Conservation (phyloP, 2,797 vertebrate species). For the Artibeus lituratus region DNA sequence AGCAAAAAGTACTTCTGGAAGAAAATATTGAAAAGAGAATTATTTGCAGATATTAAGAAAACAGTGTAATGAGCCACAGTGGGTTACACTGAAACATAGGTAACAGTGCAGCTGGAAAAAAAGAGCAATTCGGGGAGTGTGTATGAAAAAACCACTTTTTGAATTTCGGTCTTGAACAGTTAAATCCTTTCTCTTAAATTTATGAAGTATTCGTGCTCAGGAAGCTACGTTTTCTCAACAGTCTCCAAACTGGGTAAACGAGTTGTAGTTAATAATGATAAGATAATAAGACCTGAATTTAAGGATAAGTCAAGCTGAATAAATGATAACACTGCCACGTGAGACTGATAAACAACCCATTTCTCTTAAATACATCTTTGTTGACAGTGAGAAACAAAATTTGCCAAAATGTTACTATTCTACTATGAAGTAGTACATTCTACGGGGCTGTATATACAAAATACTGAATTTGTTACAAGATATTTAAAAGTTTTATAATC, state of each 20-base stretch:
- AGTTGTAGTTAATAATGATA: neutral
- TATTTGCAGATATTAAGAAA: slow-evolving; percentile 15
- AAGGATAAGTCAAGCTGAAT: slow-evolving; percentile 21
- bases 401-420: neutral
- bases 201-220: neutral
- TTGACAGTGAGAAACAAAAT: slow-evolving; percentile 2
- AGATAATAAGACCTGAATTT: neutral
- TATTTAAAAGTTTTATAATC: slow-evolving; percentile 1
- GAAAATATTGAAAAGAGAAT: slow-evolving; percentile 13
- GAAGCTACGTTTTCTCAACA: neutral
- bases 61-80: neutral
- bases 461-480: neutral
- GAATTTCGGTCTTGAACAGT: neutral
- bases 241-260: neutral
- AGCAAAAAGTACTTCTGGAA: neutral
- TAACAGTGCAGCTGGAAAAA: neutral
- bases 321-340: neutral
- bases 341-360: neutral
- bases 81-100: neutral
- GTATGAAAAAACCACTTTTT: neutral
- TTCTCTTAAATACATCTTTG: neutral
- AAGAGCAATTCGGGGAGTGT: neutral
- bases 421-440: neutral
- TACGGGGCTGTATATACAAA: neutral
- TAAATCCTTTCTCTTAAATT: slow-evolving; percentile 18